phyloP scores from a whole-genome alignment of 2,797 vertebrate genomes.

The Podarcis siculus region DNA sequence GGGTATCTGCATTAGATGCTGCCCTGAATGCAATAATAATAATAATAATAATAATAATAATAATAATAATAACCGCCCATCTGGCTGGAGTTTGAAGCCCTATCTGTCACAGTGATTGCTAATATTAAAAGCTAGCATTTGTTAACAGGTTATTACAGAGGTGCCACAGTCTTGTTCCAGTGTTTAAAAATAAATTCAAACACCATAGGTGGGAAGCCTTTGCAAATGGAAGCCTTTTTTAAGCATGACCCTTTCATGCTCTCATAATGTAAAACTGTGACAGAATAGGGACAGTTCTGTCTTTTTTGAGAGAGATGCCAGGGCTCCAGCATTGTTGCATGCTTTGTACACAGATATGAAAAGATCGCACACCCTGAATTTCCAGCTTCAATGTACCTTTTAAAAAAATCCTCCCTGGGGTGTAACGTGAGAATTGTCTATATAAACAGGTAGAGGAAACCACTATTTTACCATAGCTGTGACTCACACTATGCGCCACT shows the following conservation, averaged over 20 bases:
- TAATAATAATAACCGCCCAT: not conserved
- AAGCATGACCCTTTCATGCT: not conserved
- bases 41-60: not conserved
- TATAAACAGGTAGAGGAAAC: not conserved
- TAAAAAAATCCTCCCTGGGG: not conserved
- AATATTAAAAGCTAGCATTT: slow-evolving; percentile 26
- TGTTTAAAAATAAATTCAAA: slow-evolving; percentile 12
- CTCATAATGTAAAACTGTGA: not conserved
- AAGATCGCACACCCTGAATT: not conserved
- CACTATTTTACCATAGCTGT: not conserved
- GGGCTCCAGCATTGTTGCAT: not conserved
- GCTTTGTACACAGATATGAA: not conserved
- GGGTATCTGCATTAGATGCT: not conserved
- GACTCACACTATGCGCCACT: not conserved
- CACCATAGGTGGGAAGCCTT: not conserved
- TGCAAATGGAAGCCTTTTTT: slow-evolving; percentile 15
- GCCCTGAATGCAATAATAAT: not conserved
- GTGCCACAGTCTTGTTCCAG: not conserved
- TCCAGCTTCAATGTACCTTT: not conserved
- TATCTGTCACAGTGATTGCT: not conserved
- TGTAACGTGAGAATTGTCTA: not conserved
- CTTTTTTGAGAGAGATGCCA: not conserved
- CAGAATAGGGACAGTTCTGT: not conserved
- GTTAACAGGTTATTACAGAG: slow-evolving; percentile 14
- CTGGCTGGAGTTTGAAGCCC: not conserved